A percentile compares a stretch with the other conserved stretches of the same genome.
These are phyloP conservation scores for Glaucidium brasilianum DNA, from an alignment of 2,113 vertebrate species.

Conservation along the genomic window DNA sequence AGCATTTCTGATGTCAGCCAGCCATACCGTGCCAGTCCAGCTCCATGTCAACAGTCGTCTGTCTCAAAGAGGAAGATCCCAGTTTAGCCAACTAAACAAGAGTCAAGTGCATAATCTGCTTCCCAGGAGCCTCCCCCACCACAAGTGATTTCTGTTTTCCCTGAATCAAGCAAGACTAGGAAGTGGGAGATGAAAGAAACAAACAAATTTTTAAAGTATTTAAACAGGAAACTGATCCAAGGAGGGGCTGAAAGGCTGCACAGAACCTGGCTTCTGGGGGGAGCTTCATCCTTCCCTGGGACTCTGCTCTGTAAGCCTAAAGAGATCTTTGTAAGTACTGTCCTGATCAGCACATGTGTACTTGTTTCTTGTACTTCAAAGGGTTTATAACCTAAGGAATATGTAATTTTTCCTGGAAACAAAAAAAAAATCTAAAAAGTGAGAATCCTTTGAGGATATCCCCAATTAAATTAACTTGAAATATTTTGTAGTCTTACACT, in stretches of 20 bases:
- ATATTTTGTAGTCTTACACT: neutral
- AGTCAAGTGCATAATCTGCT: neutral
- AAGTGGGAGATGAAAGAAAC: neutral
- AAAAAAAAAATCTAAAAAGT: neutral
- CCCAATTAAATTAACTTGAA: neutral
- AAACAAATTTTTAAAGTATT: neutral
- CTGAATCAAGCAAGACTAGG: neutral
- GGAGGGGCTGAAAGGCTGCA: neutral
- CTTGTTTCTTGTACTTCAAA: neutral
- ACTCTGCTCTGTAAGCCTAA: neutral
- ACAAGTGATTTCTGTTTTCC: neutral
- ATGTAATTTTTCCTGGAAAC: neutral
- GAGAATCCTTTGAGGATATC: neutral
- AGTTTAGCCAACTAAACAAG: neutral
- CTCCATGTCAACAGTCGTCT: neutral
- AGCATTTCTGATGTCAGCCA: neutral
- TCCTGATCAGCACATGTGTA: neutral
- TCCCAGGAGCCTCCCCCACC: neutral
- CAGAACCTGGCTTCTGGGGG: neutral
- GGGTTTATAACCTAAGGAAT: neutral
- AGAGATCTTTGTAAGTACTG: neutral
- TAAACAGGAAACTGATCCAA: neutral
- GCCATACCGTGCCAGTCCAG: rapidly evolving
- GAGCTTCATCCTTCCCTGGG: neutral
- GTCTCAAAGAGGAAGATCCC: neutral